Base-by-base conservation (phyloP, 64 coral and sea anemone species). In the Cladopsammia gracilis region DNA sequence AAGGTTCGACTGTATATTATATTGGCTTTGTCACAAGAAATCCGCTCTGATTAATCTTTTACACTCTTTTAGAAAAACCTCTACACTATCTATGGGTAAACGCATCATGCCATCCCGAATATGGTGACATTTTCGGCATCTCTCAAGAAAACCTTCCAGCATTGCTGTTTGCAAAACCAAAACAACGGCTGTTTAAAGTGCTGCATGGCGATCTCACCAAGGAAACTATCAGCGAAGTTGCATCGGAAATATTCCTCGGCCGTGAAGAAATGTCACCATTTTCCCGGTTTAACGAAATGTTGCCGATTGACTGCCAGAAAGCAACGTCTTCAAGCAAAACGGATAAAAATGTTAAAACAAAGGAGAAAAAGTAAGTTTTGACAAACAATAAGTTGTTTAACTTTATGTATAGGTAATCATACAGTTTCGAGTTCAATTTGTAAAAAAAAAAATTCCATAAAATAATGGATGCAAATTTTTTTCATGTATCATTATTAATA, bases 21-120 rank as follows among this genome's bases (percentile, higher is more conserved):
- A 13, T 34, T 34, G 34, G 34, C 2, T 34, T 34, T 34, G 34
- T 34, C 34, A 34, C 34, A 34, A 34, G 34, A 34, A 34, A 34
- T 34, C 34, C 34, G 34, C 34, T 34, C 34, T 34, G 2, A 34
- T 34, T 34, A 34, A 34, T 1, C 49, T 54, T 58, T 58, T 44
- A 16, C 19, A 10, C 3, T 87, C 69, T 58, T 87, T 10, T 15
- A 93, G 95, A 61, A 14, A 98, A 85, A 11, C 84, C 89, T 22
- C 4, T 94, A 12, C 89, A 95, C 20, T 98, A 95, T 75, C 61
- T 98, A 49, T 98, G 96, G 93, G 85, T 98, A 2, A 95, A 98
- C 26, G 90, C 76, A 4, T 83, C 93, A 1, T 98, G 96, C 43
- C 93, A 98, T 56, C 93, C 93, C 45, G 93, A 98, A 73, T 98